Evolutionary conservation across 2,797 vertebrate genomes (phyloP).

Genomic region (Thripadectes ignobilis): DNA sequence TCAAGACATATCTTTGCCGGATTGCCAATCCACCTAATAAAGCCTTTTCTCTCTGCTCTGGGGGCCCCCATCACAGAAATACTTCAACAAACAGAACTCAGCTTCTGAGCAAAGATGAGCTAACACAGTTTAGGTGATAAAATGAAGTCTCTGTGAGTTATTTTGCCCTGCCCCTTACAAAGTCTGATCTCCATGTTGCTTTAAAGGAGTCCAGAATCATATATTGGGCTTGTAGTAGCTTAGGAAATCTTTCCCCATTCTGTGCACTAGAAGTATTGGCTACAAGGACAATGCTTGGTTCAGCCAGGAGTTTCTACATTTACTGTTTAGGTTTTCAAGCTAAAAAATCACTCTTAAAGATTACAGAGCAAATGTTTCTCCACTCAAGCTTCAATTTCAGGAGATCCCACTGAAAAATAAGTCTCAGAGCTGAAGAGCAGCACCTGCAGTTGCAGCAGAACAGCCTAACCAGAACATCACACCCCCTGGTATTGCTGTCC

Average conservation of each 20-base stretch:
- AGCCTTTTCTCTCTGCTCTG: background rate
- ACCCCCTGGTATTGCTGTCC: background rate
- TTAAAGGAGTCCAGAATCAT: background rate
- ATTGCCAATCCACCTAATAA: background rate
- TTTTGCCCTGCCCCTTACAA: background rate
- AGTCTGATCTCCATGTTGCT: background rate
- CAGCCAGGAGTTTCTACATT: background rate
- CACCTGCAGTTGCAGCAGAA: background rate
- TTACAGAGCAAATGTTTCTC: background rate
- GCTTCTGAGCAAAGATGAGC: background rate
- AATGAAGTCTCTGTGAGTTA: background rate
- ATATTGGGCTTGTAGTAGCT: background rate
- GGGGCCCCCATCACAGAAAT: background rate
- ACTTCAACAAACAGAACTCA: background rate
- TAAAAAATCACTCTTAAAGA: background rate
- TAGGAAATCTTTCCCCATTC: background rate
- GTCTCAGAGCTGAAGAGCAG: background rate
- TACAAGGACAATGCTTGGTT: background rate
- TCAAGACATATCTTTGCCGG: background rate
- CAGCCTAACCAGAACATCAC: background rate
- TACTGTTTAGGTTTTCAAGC: background rate
- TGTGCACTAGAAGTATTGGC: background rate
- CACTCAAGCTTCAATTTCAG: background rate
- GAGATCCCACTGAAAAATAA: background rate
- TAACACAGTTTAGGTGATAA: background rate